Percentiles rank a stretch among this genome's conserved stretches.
Evolutionary conservation across 2,888 invertebrate genomes (phyloP).

Genomic region (Chromoteleia sp.): DNA sequence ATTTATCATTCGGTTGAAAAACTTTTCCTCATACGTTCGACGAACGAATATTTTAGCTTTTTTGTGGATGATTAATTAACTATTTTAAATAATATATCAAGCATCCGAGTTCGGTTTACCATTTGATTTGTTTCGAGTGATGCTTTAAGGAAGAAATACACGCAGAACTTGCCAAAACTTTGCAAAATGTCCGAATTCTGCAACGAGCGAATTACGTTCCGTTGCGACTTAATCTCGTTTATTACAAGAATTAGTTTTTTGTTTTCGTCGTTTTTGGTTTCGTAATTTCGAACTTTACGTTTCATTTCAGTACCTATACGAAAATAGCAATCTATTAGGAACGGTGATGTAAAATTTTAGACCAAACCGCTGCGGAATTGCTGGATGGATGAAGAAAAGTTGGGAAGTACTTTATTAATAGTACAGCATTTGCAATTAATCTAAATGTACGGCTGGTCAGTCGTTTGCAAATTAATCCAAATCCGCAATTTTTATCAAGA

Average conservation of each 20-base stretch:
- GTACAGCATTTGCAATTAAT: conserved; percentile 14
- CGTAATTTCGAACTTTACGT: not conserved
- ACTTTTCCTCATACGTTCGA: not conserved
- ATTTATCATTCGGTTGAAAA: not conserved
- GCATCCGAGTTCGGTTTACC: not conserved
- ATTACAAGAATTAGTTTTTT: conserved; percentile 1
- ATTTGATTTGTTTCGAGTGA: conserved; percentile 9
- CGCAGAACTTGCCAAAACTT: not conserved
- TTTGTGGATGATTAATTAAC: conserved; percentile 5
- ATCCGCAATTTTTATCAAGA: conserved; percentile 5
- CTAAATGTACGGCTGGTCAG: not conserved
- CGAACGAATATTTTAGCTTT: not conserved
- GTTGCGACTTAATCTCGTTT: not conserved
- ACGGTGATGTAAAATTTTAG: conserved; percentile 14
- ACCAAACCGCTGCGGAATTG: conserved; percentile 5
- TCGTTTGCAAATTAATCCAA: not conserved
- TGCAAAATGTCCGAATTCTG: not conserved
- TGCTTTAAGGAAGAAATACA: conserved; percentile 6
- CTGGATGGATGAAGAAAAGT: conserved; percentile 8
- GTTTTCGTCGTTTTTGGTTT: not conserved
- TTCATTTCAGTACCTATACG: conserved; percentile 5
- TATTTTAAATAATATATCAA: conserved; percentile 3
- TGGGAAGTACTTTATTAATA: conserved; percentile 29
- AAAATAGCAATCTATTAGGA: conserved; percentile 24
- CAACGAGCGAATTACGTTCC: not conserved